Conservation (phyloP, 2,113 vertebrate genomes). For the Microcebus tavaratra region DNA sequence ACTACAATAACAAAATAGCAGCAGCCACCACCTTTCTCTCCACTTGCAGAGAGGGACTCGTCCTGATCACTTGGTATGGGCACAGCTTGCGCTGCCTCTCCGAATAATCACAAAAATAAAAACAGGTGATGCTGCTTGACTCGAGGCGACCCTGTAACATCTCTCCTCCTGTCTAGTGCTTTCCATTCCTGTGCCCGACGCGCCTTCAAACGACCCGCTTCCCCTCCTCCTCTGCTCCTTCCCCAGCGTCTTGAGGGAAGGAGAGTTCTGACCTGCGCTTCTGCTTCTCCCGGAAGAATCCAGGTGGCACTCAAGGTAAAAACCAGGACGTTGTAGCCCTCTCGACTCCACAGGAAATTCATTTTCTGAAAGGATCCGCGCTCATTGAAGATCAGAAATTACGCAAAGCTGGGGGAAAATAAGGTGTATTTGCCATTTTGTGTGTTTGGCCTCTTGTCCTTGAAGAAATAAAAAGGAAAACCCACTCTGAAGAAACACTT, state of each 20-base stretch:
- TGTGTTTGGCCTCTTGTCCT: background rate
- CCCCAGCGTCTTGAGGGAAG: background rate
- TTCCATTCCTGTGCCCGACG: background rate
- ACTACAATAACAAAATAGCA: fast-evolving
- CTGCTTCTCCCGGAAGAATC: background rate
- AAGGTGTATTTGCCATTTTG: background rate
- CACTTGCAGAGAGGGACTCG: fast-evolving
- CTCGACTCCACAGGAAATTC: background rate
- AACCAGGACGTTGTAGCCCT: background rate
- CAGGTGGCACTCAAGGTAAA: background rate
- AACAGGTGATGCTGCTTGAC: background rate
- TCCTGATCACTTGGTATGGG: fast-evolving
- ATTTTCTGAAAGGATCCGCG: background rate
- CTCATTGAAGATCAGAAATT: background rate
- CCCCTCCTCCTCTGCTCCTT: background rate
- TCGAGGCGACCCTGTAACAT: background rate
- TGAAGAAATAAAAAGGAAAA: background rate
- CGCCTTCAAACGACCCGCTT: fast-evolving
- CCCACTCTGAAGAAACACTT: background rate
- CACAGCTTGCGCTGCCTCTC: background rate
- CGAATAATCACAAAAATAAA: background rate
- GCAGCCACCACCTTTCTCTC: fast-evolving
- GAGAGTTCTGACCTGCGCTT: background rate
- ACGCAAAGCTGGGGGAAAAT: background rate
- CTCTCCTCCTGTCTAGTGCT: too few species aligned